Percentiles rank a stretch among this genome's conserved stretches.
These are phyloP conservation scores for Baccha elongata DNA, from an alignment of 2,888 invertebrate genomes.

Conservation along the genomic window DNA sequence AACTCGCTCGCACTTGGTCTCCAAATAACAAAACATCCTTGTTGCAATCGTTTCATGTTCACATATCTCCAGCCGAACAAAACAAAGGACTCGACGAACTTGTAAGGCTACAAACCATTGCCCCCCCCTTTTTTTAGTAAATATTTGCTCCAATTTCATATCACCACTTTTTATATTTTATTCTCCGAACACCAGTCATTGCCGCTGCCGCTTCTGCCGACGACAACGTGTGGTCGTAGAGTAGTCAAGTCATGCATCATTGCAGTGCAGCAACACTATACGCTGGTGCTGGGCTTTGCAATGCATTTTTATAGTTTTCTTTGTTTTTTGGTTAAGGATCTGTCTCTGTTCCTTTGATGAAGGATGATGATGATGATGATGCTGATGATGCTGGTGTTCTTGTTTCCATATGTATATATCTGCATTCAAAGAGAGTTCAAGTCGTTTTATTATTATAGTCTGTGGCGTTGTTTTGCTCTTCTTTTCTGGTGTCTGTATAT, in stretches of 20 bases:
- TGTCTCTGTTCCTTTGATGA: conserved; percentile 30
- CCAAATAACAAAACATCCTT: conserved; percentile 7
- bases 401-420: conserved; percentile 38
- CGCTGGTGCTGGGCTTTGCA: conserved; percentile 17
- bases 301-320: conserved; percentile 34
- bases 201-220: not conserved
- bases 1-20: conserved; percentile 4
- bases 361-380: conserved; percentile 21
- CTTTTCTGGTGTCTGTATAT: not conserved
- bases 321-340: conserved; percentile 56
- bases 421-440: conserved; percentile 55
- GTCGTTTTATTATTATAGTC: conserved; percentile 68
- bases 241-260: conserved; percentile 38
- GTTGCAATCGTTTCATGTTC: conserved; percentile 17
- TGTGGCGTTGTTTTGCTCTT: conserved; percentile 49
- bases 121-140: conserved; percentile 39
- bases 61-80: conserved; percentile 38
- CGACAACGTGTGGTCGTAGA: not conserved
- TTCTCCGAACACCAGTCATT: conserved; percentile 4
- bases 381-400: conserved; percentile 28
- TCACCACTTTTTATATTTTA: conserved; percentile 34
- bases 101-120: conserved; percentile 28
- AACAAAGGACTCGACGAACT: conserved; percentile 40
- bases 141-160: conserved; percentile 58
- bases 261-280: conserved; percentile 17